Evolutionary conservation across 1,140 invertebrate genomes (phyloP).

Genomic region (Lysiphlebus fabarum): DNA sequence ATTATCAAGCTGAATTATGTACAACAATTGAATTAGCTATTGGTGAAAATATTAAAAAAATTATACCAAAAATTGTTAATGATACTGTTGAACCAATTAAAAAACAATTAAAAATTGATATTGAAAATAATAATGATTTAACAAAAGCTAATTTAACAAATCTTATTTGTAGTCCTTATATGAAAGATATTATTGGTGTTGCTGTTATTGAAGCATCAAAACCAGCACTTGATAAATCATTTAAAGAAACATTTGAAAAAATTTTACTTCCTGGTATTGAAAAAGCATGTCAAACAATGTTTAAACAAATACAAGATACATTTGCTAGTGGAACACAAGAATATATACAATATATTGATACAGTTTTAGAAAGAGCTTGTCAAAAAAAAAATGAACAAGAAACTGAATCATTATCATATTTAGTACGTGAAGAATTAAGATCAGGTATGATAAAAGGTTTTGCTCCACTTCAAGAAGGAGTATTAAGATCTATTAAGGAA

Average conservation of each 20-base stretch:
- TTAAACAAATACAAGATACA: conserved; percentile 80
- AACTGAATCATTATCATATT: conserved; percentile 35
- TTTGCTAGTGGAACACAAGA: conserved; percentile 84
- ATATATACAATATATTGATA: conserved; percentile 54
- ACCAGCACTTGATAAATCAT: conserved; percentile 66
- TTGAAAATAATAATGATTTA: conserved; percentile 72
- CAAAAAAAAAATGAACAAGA: conserved; percentile 45
- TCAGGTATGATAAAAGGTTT: conserved; percentile 42
- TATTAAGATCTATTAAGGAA: conserved; percentile 43
- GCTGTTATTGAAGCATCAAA: conserved; percentile 66
- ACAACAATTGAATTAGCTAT: conserved; percentile 63
- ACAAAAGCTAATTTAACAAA: conserved; percentile 78
- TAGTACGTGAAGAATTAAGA: conserved; percentile 47
- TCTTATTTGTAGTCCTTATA: conserved; percentile 69
- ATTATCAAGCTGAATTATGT: conserved; percentile 53
- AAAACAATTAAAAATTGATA: conserved; percentile 68
- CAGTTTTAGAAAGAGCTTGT: conserved; percentile 41
- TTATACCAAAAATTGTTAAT: conserved; percentile 58
- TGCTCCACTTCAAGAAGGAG: conserved; percentile 41
- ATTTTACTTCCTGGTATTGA: conserved; percentile 80
- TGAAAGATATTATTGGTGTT: conserved; percentile 70
- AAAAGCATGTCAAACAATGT: conserved; percentile 78
- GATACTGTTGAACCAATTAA: conserved; percentile 70
- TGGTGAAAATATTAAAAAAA: conserved; percentile 68
- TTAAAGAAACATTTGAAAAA: conserved; percentile 71